Evolutionary conservation across 2,888 invertebrate species (phyloP).

Genomic region (Troides oblongomaculatus): DNA sequence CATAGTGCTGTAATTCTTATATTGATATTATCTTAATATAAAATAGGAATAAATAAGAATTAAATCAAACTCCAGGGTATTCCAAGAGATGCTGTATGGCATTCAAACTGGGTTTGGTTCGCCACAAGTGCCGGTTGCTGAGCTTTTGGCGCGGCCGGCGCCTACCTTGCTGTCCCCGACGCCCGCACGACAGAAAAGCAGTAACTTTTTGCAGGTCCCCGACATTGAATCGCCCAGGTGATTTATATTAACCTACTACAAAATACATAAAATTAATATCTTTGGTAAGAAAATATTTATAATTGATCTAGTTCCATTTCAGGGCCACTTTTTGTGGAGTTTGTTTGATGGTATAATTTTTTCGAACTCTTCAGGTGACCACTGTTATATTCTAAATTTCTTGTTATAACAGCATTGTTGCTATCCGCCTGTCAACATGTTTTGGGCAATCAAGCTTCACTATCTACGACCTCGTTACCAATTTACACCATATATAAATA

Average conservation of each 20-base stretch:
- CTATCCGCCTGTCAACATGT: no score
- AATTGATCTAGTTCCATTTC: neutral
- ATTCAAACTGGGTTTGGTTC: slow-evolving; percentile 96
- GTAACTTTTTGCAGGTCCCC: slow-evolving; percentile 94
- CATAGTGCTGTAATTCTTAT: no score
- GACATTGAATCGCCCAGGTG: slow-evolving; percentile 90
- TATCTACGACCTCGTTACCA: no score
- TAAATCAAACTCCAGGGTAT: slow-evolving; percentile 79
- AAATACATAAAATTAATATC: neutral
- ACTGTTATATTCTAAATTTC: no score
- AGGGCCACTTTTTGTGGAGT: no score
- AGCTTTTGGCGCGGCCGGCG: slow-evolving; percentile 90
- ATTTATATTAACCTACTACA: slow-evolving; percentile 4
- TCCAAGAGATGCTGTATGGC: slow-evolving; percentile 96
- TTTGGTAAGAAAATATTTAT: neutral
- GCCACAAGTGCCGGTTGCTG: slow-evolving; percentile 95
- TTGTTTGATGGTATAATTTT: no score
- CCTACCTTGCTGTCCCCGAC: slow-evolving; percentile 93
- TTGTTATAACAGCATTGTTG: no score
- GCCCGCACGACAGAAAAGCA: slow-evolving; percentile 91
- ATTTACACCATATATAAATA: no score
- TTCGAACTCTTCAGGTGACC: no score
- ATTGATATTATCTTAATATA: no score
- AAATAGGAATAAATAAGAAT: no score
- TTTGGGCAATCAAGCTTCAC: neutral